A percentile compares a stretch with the other conserved stretches of the same genome.
phyloP scores from a whole-genome alignment of 1,140 invertebrate species.

The Temnothorax nylanderi region DNA sequence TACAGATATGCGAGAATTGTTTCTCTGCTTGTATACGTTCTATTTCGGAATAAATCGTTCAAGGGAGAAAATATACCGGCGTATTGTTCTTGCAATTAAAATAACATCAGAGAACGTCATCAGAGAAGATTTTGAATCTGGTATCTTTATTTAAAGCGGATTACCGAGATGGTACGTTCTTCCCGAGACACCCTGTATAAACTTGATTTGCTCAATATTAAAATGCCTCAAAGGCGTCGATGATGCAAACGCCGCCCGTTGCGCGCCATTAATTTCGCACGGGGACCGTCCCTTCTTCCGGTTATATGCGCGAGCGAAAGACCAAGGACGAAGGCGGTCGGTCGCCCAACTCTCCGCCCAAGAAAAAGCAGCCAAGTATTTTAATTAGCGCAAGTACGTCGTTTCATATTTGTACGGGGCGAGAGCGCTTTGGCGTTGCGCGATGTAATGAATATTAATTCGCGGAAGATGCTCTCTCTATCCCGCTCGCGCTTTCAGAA shows the following conservation, averaged over 20 bases:
- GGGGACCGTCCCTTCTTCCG: conserved; percentile 6
- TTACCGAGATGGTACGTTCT: not conserved
- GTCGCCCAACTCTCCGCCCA: conserved; percentile 35
- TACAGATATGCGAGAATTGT: not conserved
- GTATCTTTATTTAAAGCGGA: not conserved
- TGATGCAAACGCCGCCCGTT: conserved; percentile 39
- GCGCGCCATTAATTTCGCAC: conserved; percentile 20
- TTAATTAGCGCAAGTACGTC: conserved; percentile 82
- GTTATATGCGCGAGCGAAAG: not conserved
- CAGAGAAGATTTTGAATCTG: not conserved
- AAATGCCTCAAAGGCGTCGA: conserved; percentile 52
- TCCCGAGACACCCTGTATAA: conserved; percentile 14
- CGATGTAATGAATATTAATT: conserved; percentile 82
- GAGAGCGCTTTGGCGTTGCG: conserved; percentile 64
- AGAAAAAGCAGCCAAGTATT: conserved; percentile 78
- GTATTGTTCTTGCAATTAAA: not conserved
- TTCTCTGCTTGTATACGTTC: not conserved
- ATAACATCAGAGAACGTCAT: not conserved
- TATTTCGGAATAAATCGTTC: not conserved
- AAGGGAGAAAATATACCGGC: not conserved
- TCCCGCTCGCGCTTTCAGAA: not conserved
- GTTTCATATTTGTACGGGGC: conserved; percentile 78
- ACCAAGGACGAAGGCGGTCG: conserved; percentile 16
- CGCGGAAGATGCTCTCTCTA: conserved; percentile 53
- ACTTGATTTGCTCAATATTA: conserved; percentile 15